A percentile compares a stretch with the other conserved stretches of the same genome.
Evolutionary conservation across 2,797 vertebrate species (phyloP).

Genomic region (Falco novaeseelandiae): DNA sequence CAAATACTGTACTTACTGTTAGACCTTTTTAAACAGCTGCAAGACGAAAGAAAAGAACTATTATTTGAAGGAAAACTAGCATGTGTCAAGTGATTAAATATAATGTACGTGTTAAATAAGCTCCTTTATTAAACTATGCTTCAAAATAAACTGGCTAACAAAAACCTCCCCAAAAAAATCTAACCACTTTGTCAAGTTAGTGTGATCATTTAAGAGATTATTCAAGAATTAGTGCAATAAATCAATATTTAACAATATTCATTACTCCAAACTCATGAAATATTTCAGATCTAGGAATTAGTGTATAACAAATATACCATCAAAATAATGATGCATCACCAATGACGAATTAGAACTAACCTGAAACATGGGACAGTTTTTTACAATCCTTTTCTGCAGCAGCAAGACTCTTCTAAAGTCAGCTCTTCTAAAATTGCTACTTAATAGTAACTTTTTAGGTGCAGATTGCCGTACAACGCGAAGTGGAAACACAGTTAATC

Average conservation of each 20-base stretch:
- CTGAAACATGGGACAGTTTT: neutral
- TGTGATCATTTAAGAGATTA: neutral
- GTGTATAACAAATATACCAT: neutral
- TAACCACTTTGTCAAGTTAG: neutral
- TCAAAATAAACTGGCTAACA: neutral
- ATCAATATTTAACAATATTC: neutral
- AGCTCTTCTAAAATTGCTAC: neutral
- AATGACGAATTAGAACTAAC: neutral
- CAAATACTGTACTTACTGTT: neutral
- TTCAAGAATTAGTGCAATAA: neutral
- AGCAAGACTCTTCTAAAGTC: neutral
- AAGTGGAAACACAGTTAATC: neutral
- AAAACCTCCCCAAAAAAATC: neutral
- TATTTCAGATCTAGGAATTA: neutral
- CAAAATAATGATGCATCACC: neutral
- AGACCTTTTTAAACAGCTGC: neutral
- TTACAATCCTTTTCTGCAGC: neutral
- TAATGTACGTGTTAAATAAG: neutral
- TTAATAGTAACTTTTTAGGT: neutral
- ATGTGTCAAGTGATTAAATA: neutral
- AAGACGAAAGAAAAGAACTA: neutral
- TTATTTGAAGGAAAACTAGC: neutral
- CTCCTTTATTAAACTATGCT: neutral
- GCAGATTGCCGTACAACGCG: neutral
- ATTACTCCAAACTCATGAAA: neutral